Evolutionary conservation across 2,888 invertebrate genomes (phyloP), one percentile per base, ranked within the genome.

Genomic region (Drosophila kuntzei): DNA sequence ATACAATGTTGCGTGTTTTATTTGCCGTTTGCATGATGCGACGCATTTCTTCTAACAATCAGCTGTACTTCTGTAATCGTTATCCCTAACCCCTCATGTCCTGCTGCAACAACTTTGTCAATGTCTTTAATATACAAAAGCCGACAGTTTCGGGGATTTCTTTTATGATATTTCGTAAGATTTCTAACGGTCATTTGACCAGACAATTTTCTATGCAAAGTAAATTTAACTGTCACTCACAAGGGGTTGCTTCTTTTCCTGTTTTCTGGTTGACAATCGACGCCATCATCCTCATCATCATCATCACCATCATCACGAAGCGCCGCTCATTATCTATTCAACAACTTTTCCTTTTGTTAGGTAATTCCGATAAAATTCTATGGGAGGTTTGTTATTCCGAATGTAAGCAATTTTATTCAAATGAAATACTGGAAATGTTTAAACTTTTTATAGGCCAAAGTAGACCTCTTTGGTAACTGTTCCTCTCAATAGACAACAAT

Each of bases 161-260:
- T 67, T 72, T 61, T 76, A 62, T 57, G 65, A 44, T 44, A 46
- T 64, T 72, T 54, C 37, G 20, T 29, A 57, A 67, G 55, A 82
- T 75, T 78, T 66, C 64, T 80, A 84, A 84, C 81, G 78, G 78
- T 76, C 81, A 84, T 68, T 80, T 74, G 51, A 27, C 11, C 58
- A 39, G 39, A 63, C 44, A 61, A 53, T 60, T 36, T 37, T 66
- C 71, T 71, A 79, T 76, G 71, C 68, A 71, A 76, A 60, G 50
- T 54, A 79, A 51, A 77, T 76, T 76, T 64, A 76, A 79, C 77
- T 79, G 77, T 71, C 80, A 79, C 46, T 79, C 71, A 51, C 69
- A 81, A 78, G 79, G 78, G 81, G 71, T 81, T 80, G 81, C 41
- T 79, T 62, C 18, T 29, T 41, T 49, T 27, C 34, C n/a, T 9